Percentiles rank a stretch among this genome's conserved stretches.
These are phyloP conservation scores for Campoletis sonorensis DNA, from an alignment of 1,140 invertebrate genomes.

Conservation along the genomic window DNA sequence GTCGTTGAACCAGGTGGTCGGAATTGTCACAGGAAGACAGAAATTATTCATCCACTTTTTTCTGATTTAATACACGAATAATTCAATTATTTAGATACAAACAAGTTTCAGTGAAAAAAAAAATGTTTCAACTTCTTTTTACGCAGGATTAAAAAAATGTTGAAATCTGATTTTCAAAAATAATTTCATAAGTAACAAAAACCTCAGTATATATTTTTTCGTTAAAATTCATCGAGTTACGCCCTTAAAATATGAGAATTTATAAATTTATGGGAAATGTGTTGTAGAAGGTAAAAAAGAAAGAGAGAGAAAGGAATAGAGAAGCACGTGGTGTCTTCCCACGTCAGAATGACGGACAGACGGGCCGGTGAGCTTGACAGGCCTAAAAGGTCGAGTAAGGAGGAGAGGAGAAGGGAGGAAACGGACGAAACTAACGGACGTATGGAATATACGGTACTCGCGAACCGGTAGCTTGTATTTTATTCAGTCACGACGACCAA, in stretches of 20 bases:
- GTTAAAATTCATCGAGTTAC: background rate
- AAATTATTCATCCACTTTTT: conserved; percentile 53
- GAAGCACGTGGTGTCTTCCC: conserved; percentile 74
- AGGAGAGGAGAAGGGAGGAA: conserved; percentile 56
- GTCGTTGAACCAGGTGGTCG: conserved; percentile 54
- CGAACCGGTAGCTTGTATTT: conserved; percentile 75
- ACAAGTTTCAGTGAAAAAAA: too few relatives aligned
- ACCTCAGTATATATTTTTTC: too few relatives aligned
- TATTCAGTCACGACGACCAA: conserved; percentile 75
- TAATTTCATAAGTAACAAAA: too few relatives aligned
- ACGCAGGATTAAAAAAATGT: too few relatives aligned
- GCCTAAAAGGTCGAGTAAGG: conserved; percentile 65
- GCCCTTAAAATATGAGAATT: background rate
- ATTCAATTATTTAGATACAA: too few relatives aligned
- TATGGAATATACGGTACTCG: conserved; percentile 50
- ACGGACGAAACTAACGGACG: conserved; percentile 58
- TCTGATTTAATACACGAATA: background rate
- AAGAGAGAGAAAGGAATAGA: conserved; percentile 61
- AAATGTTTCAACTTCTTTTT: too few relatives aligned
- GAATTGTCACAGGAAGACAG: conserved; percentile 62
- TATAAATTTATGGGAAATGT: conserved; percentile 14
- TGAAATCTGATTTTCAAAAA: too few relatives aligned
- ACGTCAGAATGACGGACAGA: conserved; percentile 76
- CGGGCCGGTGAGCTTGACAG: conserved; percentile 63
- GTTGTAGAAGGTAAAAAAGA: conserved; percentile 3